Conservation (phyloP, 2,113 vertebrate genomes). For the Eudyptes chrysolophus region DNA sequence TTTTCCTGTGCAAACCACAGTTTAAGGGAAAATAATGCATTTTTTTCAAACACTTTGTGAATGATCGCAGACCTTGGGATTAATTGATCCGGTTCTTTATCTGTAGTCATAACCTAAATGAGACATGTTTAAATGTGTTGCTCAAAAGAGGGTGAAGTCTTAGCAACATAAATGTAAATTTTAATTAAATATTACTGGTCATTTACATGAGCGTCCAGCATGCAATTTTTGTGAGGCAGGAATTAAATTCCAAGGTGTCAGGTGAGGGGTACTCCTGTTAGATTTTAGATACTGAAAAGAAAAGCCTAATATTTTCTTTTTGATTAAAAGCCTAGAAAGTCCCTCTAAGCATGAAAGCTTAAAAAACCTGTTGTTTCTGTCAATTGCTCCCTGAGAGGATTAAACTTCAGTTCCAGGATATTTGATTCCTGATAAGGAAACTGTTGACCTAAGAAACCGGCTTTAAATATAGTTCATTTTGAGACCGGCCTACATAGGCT, state of each 20-base stretch:
- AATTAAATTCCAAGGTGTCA: constrained; percentile 27
- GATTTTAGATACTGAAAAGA: constrained; percentile 9
- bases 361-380: constrained; percentile 61
- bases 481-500: constrained; percentile 34
- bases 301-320: constrained; percentile 35
- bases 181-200: neutral
- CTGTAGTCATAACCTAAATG: neutral
- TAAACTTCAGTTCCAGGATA: constrained; percentile 72
- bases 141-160: neutral
- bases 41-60: neutral
- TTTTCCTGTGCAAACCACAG: constrained; percentile 18
- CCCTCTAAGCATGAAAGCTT: constrained; percentile 66
- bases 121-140: neutral
- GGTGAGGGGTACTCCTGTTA: neutral
- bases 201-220: neutral
- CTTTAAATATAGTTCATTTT: constrained; percentile 71
- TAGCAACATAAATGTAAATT: neutral
- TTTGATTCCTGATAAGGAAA: constrained; percentile 74
- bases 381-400: constrained; percentile 73
- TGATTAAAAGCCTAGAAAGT: constrained; percentile 65
- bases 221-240: neutral
- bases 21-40: neutral
- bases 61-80: neutral
- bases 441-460: constrained; percentile 70
- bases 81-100: neutral